These are phyloP conservation scores for Xenopus borealis DNA, from an alignment of 2,113 vertebrate species.

Conservation along the genomic window DNA sequence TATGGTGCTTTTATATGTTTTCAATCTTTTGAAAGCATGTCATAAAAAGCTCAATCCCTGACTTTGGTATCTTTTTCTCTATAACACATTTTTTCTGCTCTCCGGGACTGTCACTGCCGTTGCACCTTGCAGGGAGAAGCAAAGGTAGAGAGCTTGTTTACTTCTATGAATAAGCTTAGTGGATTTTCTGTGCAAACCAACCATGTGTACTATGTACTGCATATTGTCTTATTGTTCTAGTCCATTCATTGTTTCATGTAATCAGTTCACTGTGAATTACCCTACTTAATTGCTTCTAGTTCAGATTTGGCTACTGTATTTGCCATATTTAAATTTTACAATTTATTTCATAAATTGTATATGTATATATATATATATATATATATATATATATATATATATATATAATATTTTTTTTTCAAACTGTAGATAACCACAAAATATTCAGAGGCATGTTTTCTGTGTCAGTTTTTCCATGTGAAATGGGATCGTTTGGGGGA, in stretches of 20 bases:
- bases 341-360: too few species aligned
- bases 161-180: not conserved
- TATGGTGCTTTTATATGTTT: not conserved
- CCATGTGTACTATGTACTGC: not conserved
- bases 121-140: slow-evolving; percentile 26
- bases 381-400: too few species aligned
- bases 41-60: slow-evolving; percentile 1
- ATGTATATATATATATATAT: too few species aligned
- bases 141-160: slow-evolving; percentile 26
- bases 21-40: slow-evolving; percentile 17
- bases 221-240: not conserved
- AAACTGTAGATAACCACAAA: too few species aligned
- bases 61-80: slow-evolving; percentile 20
- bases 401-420: too few species aligned
- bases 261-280: not conserved
- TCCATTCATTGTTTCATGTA: not conserved
- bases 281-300: not conserved
- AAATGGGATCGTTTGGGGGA: too few species aligned
- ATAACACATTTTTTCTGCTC: not conserved
- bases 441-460: too few species aligned
- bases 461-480: too few species aligned
- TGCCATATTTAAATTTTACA: not conserved
- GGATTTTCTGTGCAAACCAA: too few species aligned
- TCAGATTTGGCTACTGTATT: too few species aligned
- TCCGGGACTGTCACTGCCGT: slow-evolving; percentile 14